Conservation (phyloP, 2,888 invertebrate genomes). For the Ctenicera cuprea region DNA sequence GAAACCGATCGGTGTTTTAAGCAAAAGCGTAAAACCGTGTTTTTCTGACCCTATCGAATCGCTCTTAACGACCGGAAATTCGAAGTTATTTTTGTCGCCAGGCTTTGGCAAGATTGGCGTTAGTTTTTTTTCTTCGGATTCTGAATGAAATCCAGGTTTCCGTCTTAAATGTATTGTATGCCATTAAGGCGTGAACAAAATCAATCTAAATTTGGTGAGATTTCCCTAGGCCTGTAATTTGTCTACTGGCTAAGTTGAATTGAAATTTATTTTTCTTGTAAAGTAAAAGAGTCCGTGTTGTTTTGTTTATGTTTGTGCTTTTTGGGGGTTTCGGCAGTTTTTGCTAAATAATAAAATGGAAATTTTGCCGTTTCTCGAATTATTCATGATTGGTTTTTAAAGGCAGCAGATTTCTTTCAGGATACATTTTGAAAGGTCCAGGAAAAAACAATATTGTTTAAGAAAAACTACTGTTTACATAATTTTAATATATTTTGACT, state of each 20-base stretch:
- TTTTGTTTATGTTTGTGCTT: no score
- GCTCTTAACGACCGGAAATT: slow-evolving; percentile 46
- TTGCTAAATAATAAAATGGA: no score
- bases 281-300: not conserved
- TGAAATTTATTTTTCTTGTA: slow-evolving; percentile 1
- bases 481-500: no score
- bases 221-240: slow-evolving; percentile 22
- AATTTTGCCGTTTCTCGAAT: no score
- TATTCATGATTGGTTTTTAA: no score
- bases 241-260: slow-evolving; percentile 5
- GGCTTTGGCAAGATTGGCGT: slow-evolving; percentile 28
- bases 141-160: not conserved
- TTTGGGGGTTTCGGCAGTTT: no score
- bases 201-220: slow-evolving; percentile 15
- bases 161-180: slow-evolving; percentile 1
- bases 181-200: slow-evolving; percentile 12
- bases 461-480: no score
- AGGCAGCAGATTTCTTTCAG: no score
- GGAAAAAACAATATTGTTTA: no score
- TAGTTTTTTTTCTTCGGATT: slow-evolving; percentile 5
- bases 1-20: slow-evolving; percentile 10
- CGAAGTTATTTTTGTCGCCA: slow-evolving; percentile 43
- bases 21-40: slow-evolving; percentile 30
- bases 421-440: no score
- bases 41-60: slow-evolving; percentile 46